A percentile compares a stretch with the other conserved stretches of the same genome.
These are phyloP conservation scores for Calcarius lapponicus DNA, from an alignment of 2,797 vertebrate species.

Conservation along the genomic window DNA sequence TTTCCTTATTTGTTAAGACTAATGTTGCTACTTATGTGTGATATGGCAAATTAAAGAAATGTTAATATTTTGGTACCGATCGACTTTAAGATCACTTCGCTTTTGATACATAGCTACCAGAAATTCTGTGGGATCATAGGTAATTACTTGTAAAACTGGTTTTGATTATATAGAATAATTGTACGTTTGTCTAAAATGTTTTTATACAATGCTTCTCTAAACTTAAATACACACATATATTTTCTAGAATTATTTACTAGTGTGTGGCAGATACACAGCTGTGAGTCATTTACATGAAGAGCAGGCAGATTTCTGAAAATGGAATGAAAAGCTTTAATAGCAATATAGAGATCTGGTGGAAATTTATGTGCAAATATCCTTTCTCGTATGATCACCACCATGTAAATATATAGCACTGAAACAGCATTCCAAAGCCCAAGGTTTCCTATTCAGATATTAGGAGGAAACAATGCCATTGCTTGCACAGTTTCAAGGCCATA, in stretches of 20 bases:
- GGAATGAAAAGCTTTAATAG: conserved; percentile 6
- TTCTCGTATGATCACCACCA: background rate
- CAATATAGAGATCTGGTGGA: background rate
- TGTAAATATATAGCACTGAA: background rate
- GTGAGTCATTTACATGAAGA: conserved; percentile 40
- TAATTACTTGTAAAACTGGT: background rate
- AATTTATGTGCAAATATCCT: background rate
- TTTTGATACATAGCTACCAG: background rate
- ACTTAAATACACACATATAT: background rate
- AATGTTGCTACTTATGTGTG: background rate
- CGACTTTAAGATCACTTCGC: background rate
- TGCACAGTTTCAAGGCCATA: background rate
- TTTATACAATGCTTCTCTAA: background rate
- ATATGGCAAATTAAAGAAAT: background rate
- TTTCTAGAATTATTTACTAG: conserved; percentile 45
- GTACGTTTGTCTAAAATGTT: background rate
- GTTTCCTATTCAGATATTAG: background rate
- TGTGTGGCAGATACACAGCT: conserved; percentile 28
- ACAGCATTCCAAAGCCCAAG: background rate
- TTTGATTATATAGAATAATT: conserved; percentile 8
- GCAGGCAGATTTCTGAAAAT: background rate
- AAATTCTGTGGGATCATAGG: background rate
- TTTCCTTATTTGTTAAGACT: background rate
- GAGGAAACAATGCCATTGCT: background rate
- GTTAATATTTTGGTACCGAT: background rate